Evolutionary conservation across 2,888 invertebrate species (phyloP).

Genomic region (Cactoblastis cactorum): DNA sequence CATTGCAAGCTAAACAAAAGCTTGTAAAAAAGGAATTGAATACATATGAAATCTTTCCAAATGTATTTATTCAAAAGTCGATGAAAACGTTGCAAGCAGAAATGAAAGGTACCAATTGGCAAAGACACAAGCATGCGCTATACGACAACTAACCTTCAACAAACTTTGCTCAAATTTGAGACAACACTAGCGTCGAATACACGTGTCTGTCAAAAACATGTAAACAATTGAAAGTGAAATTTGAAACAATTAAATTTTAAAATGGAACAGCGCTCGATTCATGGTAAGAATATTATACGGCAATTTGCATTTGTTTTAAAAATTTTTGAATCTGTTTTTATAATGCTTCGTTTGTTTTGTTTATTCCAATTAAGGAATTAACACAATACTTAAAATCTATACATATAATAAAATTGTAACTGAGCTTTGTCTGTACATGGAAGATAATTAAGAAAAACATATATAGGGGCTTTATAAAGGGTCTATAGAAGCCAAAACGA

Average conservation of each 20-base stretch:
- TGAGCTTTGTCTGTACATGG: too few relatives aligned
- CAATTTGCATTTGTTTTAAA: neutral
- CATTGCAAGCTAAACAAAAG: too few relatives aligned
- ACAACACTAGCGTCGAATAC: conserved; percentile 25
- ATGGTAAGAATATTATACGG: conserved; percentile 4
- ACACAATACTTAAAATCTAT: too few relatives aligned
- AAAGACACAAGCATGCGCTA: conserved; percentile 49
- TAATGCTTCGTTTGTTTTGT: too few relatives aligned
- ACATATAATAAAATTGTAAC: too few relatives aligned
- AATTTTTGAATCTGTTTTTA: neutral
- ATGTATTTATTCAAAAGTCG: conserved; percentile 36
- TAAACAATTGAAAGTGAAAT: conserved; percentile 28
- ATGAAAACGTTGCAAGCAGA: conserved; percentile 58
- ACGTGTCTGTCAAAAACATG: conserved; percentile 25
- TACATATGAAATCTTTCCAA: conserved; percentile 16
- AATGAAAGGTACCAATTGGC: conserved; percentile 43
- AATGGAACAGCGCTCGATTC: neutral
- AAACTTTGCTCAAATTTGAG: conserved; percentile 35
- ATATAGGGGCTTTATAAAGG: too few relatives aligned
- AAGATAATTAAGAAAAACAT: too few relatives aligned
- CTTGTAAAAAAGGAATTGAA: too few relatives aligned
- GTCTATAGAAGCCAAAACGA: too few relatives aligned
- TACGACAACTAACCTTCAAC: conserved; percentile 21
- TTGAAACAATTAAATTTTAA: neutral
- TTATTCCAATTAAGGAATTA: too few relatives aligned